Conservation (phyloP, 2,113 vertebrate species). For the Tauraco erythrolophus region DNA sequence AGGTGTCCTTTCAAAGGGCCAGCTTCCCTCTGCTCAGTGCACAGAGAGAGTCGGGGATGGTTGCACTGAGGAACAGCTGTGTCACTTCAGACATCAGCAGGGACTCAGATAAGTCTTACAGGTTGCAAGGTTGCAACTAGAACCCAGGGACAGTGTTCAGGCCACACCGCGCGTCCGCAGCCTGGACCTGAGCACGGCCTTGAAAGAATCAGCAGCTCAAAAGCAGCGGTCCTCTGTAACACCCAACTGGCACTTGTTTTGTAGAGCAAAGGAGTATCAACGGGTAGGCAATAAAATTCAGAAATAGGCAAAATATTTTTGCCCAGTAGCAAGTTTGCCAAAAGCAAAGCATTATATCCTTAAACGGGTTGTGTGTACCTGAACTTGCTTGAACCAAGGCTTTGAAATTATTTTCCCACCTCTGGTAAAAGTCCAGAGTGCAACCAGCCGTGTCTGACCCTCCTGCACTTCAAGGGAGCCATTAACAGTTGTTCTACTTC, state of each 20-base stretch:
- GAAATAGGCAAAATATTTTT: not conserved
- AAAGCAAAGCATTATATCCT: not conserved
- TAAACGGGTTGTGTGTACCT: not conserved
- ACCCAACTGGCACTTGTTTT: not conserved
- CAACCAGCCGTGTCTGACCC: not conserved
- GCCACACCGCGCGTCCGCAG: accelerated
- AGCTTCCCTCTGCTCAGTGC: not conserved
- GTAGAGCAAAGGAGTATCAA: not conserved
- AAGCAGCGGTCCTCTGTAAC: not conserved
- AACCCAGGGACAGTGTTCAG: not conserved
- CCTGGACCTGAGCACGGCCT: not conserved
- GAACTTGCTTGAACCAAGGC: not conserved
- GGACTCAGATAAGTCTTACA: not conserved
- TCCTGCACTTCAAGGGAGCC: not conserved
- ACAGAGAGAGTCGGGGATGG: not conserved
- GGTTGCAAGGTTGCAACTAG: accelerated
- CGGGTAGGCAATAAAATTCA: not conserved
- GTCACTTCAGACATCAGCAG: not conserved
- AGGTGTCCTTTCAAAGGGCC: not conserved
- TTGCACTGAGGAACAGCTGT: not conserved
- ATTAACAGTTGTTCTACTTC: not conserved
- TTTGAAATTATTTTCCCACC: not conserved
- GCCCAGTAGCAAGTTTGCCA: not conserved
- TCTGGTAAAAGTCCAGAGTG: not conserved
- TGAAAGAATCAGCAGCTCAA: not conserved